These are phyloP conservation scores for Calephelis perditalis DNA, from an alignment of 2,888 invertebrate genomes.

Conservation along the genomic window DNA sequence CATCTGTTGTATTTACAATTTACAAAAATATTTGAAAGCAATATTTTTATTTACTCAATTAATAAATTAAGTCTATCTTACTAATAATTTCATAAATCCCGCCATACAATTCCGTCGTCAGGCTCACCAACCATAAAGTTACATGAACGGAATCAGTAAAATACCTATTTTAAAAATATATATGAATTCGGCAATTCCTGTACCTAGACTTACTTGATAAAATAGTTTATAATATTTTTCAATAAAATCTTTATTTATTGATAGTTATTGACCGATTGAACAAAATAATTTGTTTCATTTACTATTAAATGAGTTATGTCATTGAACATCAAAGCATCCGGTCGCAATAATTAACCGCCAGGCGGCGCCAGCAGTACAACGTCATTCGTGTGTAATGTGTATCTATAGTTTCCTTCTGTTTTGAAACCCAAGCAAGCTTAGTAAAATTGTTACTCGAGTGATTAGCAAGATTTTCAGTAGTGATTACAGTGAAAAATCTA, in stretches of 20 bases:
- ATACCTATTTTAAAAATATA: neutral
- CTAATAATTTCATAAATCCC: neutral
- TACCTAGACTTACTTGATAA: neutral
- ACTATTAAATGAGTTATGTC: slow-evolving; percentile 27
- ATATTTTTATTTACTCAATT: no score
- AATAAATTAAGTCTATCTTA: neutral
- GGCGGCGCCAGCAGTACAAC: slow-evolving; percentile 67
- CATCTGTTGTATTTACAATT: no score
- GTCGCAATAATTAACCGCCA: slow-evolving; percentile 51
- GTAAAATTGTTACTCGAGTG: slow-evolving; percentile 67
- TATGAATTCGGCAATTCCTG: neutral
- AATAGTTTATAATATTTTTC: neutral
- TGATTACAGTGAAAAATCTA: slow-evolving; percentile 51
- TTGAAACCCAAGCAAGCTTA: slow-evolving; percentile 79
- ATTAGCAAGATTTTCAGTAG: slow-evolving; percentile 51
- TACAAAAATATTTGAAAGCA: no score
- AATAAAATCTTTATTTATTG: neutral
- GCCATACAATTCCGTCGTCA: neutral
- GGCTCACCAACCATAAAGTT: neutral
- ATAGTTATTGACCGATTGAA: no score
- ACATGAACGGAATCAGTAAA: neutral
- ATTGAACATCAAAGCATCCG: slow-evolving; percentile 52
- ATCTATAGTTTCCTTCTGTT: slow-evolving; percentile 79
- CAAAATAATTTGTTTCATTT: neutral
- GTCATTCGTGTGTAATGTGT: slow-evolving; percentile 67